Evolutionary conservation across 2,113 vertebrate genomes (phyloP), one percentile per base, ranked within the genome.

Genomic region (Podocnemis expansa): DNA sequence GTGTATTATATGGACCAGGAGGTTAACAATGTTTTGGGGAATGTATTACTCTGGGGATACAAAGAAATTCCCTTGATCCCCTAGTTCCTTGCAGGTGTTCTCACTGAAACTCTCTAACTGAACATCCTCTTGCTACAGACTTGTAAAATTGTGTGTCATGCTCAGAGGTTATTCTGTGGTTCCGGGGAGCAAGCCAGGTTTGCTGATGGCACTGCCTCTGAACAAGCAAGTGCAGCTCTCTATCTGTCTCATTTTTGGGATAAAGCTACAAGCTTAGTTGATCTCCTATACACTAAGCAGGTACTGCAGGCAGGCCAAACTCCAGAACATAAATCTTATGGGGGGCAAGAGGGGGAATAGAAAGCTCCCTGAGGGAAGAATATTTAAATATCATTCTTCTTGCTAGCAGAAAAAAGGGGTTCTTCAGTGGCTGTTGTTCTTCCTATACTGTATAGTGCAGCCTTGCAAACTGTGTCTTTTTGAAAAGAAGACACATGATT

Each of bases 271-370:
- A 84, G 84, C 55, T 93, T 93, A 97, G 84, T 85, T 84, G 63
- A 79, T 96, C 89, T 86, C 96, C 87, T 76, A 81, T 81, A 67
- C 0, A 8, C 51, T 78, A 58, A 91, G 75, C 95, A 96, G 88
- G 86, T 97, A 93, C 92, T 88, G 78, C 88, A 0, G 0, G 31
- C 88, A 94, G 88, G 67, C 80, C 92, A 86, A 89, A 87, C 87
- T 60, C 82, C 70, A 82, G 84, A 80, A 84, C 91, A 91, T 97
- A 97, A 97, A 96, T 97, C 91, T 96, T 94, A 85, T 9, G 79
- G 8, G 31, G 67, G 43, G 81, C 29, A 47, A 47, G 86, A 67
- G 85, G 90, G 90, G 78, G 82, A 86, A 80, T 82, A 47, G 58
- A 89, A 89, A 78, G 51, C 54, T 95, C 89, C 95, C 93, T 41